These are phyloP conservation scores for Clamator glandarius DNA, from an alignment of 2,797 vertebrate species.

Conservation along the genomic window DNA sequence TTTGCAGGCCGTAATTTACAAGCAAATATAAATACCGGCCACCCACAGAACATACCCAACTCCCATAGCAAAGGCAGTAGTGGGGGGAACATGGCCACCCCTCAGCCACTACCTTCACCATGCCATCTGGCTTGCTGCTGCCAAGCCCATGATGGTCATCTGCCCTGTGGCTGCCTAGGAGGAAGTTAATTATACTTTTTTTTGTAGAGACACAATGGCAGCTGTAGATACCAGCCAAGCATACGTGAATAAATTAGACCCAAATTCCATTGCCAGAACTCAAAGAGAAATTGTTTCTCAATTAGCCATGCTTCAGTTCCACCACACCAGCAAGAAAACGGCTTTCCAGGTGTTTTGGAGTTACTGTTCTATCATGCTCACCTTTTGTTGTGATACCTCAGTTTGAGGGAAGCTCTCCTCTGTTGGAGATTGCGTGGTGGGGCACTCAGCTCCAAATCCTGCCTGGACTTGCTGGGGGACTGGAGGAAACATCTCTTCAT, in stretches of 20 bases:
- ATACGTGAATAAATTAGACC: neutral
- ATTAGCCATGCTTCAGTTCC: neutral
- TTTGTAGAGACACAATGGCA: neutral
- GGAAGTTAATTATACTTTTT: constrained; percentile 6
- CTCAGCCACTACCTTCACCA: neutral
- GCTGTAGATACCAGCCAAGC: constrained; percentile 13
- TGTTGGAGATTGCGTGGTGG: rapidly evolving
- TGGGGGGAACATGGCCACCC: neutral
- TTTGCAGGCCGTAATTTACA: constrained; percentile 35
- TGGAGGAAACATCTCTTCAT: constrained; percentile 31
- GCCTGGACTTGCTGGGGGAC: neutral
- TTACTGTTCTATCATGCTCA: neutral
- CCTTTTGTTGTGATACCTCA: neutral
- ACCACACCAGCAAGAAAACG: neutral
- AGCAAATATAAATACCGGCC: constrained; percentile 42
- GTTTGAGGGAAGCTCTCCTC: neutral
- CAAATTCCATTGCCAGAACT: constrained; percentile 8
- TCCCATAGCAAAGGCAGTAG: neutral
- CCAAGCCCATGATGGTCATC: constrained; percentile 10
- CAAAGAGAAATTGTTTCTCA: neutral
- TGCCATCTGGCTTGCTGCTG: constrained; percentile 25
- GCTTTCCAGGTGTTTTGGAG: neutral
- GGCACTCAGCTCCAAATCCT: neutral
- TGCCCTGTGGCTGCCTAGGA: constrained; percentile 31
- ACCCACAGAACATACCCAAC: neutral